Evolutionary conservation across 2,888 invertebrate species (phyloP).

Genomic region (Subacronicta megacephala): DNA sequence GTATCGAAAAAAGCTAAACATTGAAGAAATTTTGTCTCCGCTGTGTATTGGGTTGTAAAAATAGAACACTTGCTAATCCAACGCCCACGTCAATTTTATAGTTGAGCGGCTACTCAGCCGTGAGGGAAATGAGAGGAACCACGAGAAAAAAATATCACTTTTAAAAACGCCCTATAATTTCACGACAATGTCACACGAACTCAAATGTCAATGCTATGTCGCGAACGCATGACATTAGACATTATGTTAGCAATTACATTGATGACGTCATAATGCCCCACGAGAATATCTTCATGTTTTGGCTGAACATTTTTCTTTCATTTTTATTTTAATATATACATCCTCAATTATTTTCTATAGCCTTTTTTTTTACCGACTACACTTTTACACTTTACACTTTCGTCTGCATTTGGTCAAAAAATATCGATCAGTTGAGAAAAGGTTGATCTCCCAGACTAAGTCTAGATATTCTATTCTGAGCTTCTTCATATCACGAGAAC

Average conservation of each 20-base stretch:
- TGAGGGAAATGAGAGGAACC: constrained; percentile 5
- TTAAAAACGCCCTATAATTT: constrained; percentile 24
- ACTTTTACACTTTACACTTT: too few relatives aligned
- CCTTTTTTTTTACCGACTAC: too few relatives aligned
- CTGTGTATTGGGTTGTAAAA: constrained; percentile 19
- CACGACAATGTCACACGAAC: constrained; percentile 14
- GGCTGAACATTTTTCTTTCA: too few relatives aligned
- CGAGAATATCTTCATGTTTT: constrained; percentile 22
- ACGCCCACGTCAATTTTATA: constrained; percentile 24
- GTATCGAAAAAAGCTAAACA: constrained; percentile 9
- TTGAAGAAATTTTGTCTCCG: neutral
- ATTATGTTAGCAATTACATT: constrained; percentile 15
- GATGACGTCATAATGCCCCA: constrained; percentile 10
- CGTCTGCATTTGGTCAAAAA: too few relatives aligned
- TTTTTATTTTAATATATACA: too few relatives aligned
- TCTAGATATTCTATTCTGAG: too few relatives aligned
- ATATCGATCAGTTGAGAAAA: too few relatives aligned
- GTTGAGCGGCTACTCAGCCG: constrained; percentile 1
- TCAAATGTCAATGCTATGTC: constrained; percentile 38
- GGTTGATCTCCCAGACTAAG: too few relatives aligned
- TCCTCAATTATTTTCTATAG: too few relatives aligned
- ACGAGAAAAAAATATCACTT: constrained; percentile 17
- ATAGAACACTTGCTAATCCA: constrained; percentile 31
- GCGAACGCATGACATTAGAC: constrained; percentile 33
- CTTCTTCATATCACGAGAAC: too few relatives aligned